Evolutionary conservation across 2,888 invertebrate genomes (phyloP).

Genomic region (Conomelus anceps): DNA sequence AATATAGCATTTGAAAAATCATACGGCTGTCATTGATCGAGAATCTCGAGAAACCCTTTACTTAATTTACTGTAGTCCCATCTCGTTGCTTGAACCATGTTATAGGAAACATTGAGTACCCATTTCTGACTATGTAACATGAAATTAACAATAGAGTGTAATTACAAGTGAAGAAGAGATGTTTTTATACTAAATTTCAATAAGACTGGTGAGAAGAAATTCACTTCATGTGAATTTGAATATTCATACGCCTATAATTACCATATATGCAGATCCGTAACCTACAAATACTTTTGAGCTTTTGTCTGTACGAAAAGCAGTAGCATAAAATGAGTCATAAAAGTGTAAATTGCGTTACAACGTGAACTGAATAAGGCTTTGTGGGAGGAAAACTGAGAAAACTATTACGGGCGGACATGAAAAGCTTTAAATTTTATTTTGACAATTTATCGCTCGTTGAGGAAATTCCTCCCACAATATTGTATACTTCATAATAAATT

Average conservation of each 20-base stretch:
- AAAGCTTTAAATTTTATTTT: neutral
- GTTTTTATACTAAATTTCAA: neutral
- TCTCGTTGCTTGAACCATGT: too few species aligned
- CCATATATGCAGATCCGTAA: neutral
- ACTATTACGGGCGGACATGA: neutral
- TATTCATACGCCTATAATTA: neutral
- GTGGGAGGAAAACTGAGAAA: neutral
- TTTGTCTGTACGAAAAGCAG: neutral
- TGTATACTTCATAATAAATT: neutral
- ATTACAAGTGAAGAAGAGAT: neutral
- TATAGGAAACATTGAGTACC: too few species aligned
- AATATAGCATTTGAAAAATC: too few species aligned
- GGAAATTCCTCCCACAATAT: neutral
- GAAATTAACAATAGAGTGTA: too few species aligned
- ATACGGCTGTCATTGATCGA: too few species aligned
- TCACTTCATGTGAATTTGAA: neutral
- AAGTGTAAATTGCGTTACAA: neutral
- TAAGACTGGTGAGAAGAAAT: neutral
- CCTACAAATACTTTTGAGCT: neutral
- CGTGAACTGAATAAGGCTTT: neutral
- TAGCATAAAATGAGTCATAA: neutral
- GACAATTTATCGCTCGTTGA: neutral
- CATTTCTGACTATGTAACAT: too few species aligned
- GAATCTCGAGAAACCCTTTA: too few species aligned
- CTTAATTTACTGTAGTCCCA: too few species aligned